These are phyloP conservation scores for Carassius carassius DNA, from an alignment of 2,113 vertebrate genomes.

Conservation along the genomic window DNA sequence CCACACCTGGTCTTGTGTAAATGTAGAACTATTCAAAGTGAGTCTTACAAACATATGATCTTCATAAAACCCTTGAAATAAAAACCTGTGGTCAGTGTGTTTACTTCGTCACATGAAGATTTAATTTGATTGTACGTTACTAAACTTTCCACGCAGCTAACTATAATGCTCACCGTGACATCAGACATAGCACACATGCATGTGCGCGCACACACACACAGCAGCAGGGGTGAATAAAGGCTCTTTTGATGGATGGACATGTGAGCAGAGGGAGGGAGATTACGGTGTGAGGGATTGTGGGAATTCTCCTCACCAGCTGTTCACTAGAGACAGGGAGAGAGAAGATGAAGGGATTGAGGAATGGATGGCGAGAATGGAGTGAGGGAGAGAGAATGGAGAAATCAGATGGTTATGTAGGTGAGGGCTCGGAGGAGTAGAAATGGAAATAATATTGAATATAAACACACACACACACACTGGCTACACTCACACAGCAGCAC, in stretches of 20 bases:
- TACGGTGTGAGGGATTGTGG: slow-evolving; percentile 45
- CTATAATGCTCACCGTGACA: neutral
- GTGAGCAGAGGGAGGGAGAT: slow-evolving; percentile 49
- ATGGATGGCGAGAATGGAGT: neutral
- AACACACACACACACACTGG: neutral
- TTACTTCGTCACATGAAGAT: neutral
- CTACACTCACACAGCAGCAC: neutral
- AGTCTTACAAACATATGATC: neutral
- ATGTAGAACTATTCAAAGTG: neutral
- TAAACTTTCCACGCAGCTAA: slow-evolving; percentile 9
- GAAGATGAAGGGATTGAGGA: slow-evolving; percentile 22
- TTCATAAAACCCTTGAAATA: neutral
- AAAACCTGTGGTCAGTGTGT: neutral
- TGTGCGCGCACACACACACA: neutral
- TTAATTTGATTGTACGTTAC: neutral
- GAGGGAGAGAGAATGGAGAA: slow-evolving; percentile 15
- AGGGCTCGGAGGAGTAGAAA: slow-evolving; percentile 9
- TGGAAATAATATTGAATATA: slow-evolving; percentile 22
- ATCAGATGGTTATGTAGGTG: slow-evolving; percentile 21
- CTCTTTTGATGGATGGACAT: slow-evolving; percentile 51
- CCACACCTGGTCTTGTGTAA: neutral
- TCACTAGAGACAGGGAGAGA: slow-evolving; percentile 38
- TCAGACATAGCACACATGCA: slow-evolving; percentile 12
- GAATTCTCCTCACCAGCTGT: slow-evolving; percentile 54
- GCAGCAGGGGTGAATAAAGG: slow-evolving; percentile 31